These are phyloP conservation scores for Neotoma lepida DNA, from an alignment of 2,113 vertebrate genomes.

Conservation along the genomic window DNA sequence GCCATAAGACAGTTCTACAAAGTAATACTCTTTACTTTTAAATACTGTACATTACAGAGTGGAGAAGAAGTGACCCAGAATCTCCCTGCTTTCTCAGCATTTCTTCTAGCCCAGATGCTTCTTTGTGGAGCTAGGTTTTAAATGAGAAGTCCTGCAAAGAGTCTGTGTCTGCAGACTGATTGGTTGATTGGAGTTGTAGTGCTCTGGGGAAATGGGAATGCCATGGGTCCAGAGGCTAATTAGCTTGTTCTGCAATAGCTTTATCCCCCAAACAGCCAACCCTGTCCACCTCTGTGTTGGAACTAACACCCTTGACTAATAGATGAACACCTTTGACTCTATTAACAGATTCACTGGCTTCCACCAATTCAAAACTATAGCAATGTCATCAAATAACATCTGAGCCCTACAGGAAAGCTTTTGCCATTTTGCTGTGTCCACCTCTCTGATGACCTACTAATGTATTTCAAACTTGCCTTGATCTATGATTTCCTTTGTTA, in stretches of 20 bases:
- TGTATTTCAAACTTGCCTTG: background rate
- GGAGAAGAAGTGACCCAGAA: background rate
- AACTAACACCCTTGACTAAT: background rate
- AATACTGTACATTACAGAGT: rapidly evolving
- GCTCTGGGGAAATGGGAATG: background rate
- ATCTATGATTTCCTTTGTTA: background rate
- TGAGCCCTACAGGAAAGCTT: background rate
- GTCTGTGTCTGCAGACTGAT: background rate
- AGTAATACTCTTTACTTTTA: background rate
- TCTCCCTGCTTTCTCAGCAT: background rate
- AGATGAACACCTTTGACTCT: background rate
- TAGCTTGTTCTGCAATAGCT: background rate
- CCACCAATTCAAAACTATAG: background rate
- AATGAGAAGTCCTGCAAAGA: background rate
- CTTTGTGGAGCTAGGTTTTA: background rate
- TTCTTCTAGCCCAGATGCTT: background rate
- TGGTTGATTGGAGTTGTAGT: background rate
- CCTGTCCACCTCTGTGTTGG: background rate
- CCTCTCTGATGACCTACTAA: background rate
- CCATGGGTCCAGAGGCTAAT: background rate
- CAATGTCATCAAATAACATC: background rate
- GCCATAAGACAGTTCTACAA: slow-evolving; percentile 25
- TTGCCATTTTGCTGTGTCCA: background rate
- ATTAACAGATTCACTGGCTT: background rate
- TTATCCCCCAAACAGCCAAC: background rate